phyloP scores from a whole-genome alignment of 2,797 vertebrate genomes.

The Avahi laniger region DNA sequence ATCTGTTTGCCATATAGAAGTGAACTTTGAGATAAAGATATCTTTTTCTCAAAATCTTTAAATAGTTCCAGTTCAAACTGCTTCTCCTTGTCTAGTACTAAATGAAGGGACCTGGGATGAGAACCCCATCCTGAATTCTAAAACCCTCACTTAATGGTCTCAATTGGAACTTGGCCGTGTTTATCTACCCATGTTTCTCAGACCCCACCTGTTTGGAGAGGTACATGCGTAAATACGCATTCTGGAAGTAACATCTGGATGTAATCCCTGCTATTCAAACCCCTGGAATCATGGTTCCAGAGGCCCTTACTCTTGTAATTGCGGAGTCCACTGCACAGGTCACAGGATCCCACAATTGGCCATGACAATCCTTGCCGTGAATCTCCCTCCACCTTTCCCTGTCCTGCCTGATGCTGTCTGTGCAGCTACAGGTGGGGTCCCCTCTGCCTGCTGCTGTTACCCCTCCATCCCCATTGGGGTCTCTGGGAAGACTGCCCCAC shows the following conservation, averaged over 20 bases:
- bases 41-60: background rate
- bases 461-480: background rate
- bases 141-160: background rate
- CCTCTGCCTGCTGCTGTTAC: background rate
- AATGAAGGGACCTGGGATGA: background rate
- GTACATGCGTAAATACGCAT: background rate
- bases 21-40: background rate
- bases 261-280: background rate
- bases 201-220: background rate
- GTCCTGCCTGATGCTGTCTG: background rate
- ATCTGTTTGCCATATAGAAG: background rate
- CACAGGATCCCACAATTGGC: accelerated
- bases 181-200: background rate
- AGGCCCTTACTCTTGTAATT: background rate
- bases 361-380: no score
- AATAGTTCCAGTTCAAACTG: background rate
- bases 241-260: background rate
- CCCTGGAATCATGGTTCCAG: background rate
- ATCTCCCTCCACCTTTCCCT: background rate
- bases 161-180: background rate
- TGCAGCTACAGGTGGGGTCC: background rate
- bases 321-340: background rate
- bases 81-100: background rate
- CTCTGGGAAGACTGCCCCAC: background rate
- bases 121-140: background rate